Conservation (phyloP, 2,113 vertebrate species). For the Nibea albiflora region DNA sequence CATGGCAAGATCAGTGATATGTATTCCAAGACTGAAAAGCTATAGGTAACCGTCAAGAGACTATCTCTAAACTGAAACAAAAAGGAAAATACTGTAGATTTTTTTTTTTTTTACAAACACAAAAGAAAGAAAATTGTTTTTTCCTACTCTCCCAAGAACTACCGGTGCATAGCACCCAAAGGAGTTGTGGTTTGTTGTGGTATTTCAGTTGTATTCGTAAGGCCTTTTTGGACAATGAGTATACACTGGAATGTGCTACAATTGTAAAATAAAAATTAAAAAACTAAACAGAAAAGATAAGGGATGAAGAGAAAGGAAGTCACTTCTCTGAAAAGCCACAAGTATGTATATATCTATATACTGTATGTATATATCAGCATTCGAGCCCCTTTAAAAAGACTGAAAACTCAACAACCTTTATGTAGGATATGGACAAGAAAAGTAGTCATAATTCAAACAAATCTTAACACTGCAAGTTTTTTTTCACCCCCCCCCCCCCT, state of each 20-base stretch:
- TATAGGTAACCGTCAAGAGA: conserved; percentile 22
- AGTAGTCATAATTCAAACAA: conserved; percentile 33
- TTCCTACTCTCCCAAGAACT: conserved; percentile 44
- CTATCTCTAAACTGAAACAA: conserved; percentile 40
- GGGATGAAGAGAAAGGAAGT: conserved; percentile 45
- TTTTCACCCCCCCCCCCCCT: conserved; percentile 4
- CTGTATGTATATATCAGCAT: conserved; percentile 24
- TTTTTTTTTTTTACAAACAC: conserved; percentile 23
- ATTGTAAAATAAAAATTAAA: background rate
- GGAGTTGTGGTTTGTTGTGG: conserved; percentile 30
- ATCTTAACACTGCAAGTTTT: conserved; percentile 57
- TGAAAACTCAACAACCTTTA: conserved; percentile 22
- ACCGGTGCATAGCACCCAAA: conserved; percentile 64
- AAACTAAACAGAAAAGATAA: background rate
- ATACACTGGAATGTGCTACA: conserved; percentile 79
- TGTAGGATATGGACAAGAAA: conserved; percentile 29
- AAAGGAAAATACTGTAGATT: conserved; percentile 42
- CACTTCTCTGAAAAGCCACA: conserved; percentile 29
- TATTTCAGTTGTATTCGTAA: conserved; percentile 69
- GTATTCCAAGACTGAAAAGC: conserved; percentile 18
- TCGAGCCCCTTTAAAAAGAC: conserved; percentile 38
- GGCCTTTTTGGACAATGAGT: conserved; percentile 73
- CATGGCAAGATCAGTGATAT: conserved; percentile 43
- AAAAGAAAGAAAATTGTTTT: background rate
- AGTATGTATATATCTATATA: conserved; percentile 26